Base-by-base conservation (phyloP, 2,888 invertebrate genomes). In the Drepanosiphum platanoidis region DNA sequence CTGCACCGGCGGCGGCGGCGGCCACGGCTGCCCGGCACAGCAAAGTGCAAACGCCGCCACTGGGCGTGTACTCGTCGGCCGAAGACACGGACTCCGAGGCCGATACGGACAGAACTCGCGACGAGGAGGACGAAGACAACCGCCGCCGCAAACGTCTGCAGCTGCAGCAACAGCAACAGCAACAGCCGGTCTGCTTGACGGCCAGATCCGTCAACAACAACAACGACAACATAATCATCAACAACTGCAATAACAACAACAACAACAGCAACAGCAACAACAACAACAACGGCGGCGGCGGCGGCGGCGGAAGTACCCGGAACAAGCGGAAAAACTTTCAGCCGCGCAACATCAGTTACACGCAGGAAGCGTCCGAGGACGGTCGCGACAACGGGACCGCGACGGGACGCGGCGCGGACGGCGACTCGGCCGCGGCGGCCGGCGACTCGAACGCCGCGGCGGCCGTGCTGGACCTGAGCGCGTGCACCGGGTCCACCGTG, bases 241-340 rank as follows among this genome's bases (percentile, higher is more conserved):
- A 46, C 72, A 52, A 58, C 71, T 30, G 22, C 61, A 83, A 32
- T 34, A 74, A n/a, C 18, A 68, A 34, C 36, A 36, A 22, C 34
- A 84, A 84, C 58, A 77, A 77, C 75, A 86, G 87, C 86, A 61
- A 22, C 72, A 74, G 34, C 42, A 72, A 42, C n/a, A 66, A 36
- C 46, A 66, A 36, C 42, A 83, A 84, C 68, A 77, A 77, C 74
- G 87, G 87, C 86, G 86, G 81, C 86, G 84, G 91, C 1, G 91
- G 91, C 89, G 90, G 91, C 88, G 90, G 91, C 88, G 90, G 91
- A 89, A 92, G 92, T 87, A 93, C 93, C 89, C 91, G 94, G 88
- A 94, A 94, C 91, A 94, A 94, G 88, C 91, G 95, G 88, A 95
- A 95, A 90, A 94, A 95, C 89, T 94, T 95, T 90, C 93, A 94